Base-by-base conservation (phyloP, 1,140 invertebrate species). In the Helicoverpa armigera region DNA sequence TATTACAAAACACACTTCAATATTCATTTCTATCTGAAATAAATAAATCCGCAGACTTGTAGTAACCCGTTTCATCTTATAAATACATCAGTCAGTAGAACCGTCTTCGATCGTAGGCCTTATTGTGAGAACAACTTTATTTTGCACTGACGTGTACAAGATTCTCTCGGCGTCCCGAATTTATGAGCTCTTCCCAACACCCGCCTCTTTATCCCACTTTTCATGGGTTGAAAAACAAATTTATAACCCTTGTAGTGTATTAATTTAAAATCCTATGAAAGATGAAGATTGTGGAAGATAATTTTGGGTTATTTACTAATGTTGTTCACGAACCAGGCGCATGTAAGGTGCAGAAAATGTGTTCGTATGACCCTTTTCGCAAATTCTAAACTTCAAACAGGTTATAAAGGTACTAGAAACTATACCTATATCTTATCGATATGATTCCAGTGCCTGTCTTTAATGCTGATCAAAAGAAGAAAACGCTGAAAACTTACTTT, bases 41-140 rank as follows among this genome's bases (percentile, higher is more conserved):
- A 72, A 72, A 72, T 72, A 72, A 54, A 72, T 29, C 48, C 50
- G 14, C 18, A 29, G 23, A 18, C 43, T 18, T 18, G 35, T 67
- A 67, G 10, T 13, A 54, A 72, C 50, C 18, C 12, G 29, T 72
- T 72, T 53, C 16, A 72, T 72, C 23, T 54, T 72, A 72, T 53
- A 53, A 72, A 72, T 54, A 72, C 18, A 53, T 72, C 69, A 72
- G 69, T 72, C 69, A 54, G 18, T 23, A 2, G 50, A 31, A 69
- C 43, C 16, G 13, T 69, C 43, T 56, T 76, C 83, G 81, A 82
- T 81, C 82, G 75, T 86, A 89, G 86, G 84, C 86, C 83, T 65
- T 84, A 82, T 84, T 89, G 60, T 80, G 75, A 67, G 75, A 63
- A 88, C 88, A 88, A 89, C 87, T 90, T 90, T 90, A 90, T 90